A percentile compares a stretch with the other conserved stretches of the same genome.
phyloP scores from a whole-genome alignment of 2,113 vertebrate species.

The Sardina pilchardus region DNA sequence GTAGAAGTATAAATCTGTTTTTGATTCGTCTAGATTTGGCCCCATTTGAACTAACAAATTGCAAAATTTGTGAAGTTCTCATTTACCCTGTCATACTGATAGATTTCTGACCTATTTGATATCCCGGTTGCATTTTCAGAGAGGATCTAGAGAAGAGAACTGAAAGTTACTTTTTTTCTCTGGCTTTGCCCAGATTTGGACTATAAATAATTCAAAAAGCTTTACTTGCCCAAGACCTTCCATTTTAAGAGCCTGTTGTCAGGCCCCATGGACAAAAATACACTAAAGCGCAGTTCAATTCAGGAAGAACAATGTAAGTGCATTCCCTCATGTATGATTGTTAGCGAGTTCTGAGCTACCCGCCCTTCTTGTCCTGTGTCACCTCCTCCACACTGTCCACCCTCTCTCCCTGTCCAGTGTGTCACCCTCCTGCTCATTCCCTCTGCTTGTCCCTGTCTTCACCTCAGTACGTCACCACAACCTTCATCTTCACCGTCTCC shows the following conservation, averaged over 20 bases:
- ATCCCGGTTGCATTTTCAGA: neutral
- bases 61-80: neutral
- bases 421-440: neutral
- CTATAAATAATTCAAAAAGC: neutral
- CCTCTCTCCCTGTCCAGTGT: neutral
- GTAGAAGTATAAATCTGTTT: neutral
- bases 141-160: neutral
- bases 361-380: neutral
- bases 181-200: neutral
- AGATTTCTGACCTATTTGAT: neutral
- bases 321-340: conserved; percentile 27
- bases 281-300: neutral
- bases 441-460: neutral
- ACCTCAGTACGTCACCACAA: neutral
- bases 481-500: neutral
- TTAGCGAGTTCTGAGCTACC: conserved; percentile 12
- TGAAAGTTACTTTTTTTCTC: neutral
- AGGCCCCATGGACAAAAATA: neutral
- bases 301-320: neutral
- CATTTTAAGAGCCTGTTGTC: neutral
- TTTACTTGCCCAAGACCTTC: neutral
- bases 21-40: neutral
- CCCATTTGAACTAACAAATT: neutral
- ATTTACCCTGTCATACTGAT: neutral
- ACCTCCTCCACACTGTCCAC: neutral